These are phyloP conservation scores for Morone chrysops DNA, from an alignment of 2,113 vertebrate genomes.

Conservation along the genomic window DNA sequence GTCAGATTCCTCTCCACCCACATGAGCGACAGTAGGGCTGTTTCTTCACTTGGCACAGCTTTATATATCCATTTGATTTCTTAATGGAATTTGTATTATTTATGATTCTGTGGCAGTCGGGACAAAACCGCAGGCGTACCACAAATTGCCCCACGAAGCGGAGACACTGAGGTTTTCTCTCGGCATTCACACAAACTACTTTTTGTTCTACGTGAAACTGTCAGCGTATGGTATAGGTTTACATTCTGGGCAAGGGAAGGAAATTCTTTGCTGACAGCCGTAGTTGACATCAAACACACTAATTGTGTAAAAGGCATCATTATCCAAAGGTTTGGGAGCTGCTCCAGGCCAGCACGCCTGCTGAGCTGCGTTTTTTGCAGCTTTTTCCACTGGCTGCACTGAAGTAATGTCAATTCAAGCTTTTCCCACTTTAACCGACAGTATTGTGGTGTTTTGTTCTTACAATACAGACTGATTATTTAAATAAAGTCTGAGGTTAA, in stretches of 20 bases:
- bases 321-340: background rate
- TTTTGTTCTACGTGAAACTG: background rate
- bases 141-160: background rate
- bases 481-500: background rate
- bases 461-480: background rate
- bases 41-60: background rate
- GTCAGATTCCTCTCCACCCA: background rate
- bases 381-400: background rate
- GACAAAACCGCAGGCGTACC: background rate
- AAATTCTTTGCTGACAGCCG: background rate
- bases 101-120: background rate
- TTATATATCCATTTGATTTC: constrained; percentile 14
- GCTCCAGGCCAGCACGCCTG: background rate
- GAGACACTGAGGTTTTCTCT: background rate
- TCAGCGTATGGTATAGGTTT: background rate
- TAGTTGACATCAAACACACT: constrained; percentile 2
- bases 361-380: background rate
- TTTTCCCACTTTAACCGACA: background rate
- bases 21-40: background rate
- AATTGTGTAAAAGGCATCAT: background rate
- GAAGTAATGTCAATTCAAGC: background rate
- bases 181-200: background rate
- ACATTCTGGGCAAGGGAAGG: background rate
- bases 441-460: background rate
- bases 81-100: constrained; percentile 19